Evolutionary conservation across 2,888 invertebrate species (phyloP), one percentile per base, ranked within the genome.

Genomic region (Atrina japonica): DNA sequence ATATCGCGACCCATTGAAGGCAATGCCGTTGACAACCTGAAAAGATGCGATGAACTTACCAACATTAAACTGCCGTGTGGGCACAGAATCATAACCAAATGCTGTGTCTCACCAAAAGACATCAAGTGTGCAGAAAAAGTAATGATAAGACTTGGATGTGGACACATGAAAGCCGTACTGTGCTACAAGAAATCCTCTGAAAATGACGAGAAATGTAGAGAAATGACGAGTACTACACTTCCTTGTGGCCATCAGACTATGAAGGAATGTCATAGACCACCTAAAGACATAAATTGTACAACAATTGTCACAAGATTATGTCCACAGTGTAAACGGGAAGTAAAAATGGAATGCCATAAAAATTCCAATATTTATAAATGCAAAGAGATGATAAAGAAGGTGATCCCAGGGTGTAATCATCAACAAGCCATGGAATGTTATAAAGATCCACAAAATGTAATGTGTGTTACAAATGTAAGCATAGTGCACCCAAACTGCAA

Each of bases 101-200:
- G 67, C 40, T 45, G 21, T 35, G 1, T 18, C 1, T 27, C 16
- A 9, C 41, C 64, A 18, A 16, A 25, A n/a, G 25, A 41, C 9
- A 18, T 55, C n/a, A 29, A 55, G 21, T 64, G 64, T 21, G 9
- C 16, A 43, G 53, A 64, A 55, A 53, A 25, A 18, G 53, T 53
- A n/a, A n/a, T 21, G 11, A 41, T 53, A 27, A 25, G 11, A 18
- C 27, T 53, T 16, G 6, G 18, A 5, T 64, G 64, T 55, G 43
- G 53, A 16, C 64, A 65, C 29, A 23, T 16, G 14, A 65, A 41
- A 23, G 21, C 25, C 11, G 29, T 65, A 6, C 1, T 23, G 5
- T 56, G 56, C 9, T 21, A 35, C 14, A 11, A 40, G 18, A 23
- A 56, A 40, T 5, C 35, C 9, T 14, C 29, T 0, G 21, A 29